Percentiles rank a stretch among this genome's conserved stretches.
These are phyloP conservation scores for Thalassophryne amazonica DNA, from an alignment of 2,797 vertebrate genomes.

Conservation along the genomic window DNA sequence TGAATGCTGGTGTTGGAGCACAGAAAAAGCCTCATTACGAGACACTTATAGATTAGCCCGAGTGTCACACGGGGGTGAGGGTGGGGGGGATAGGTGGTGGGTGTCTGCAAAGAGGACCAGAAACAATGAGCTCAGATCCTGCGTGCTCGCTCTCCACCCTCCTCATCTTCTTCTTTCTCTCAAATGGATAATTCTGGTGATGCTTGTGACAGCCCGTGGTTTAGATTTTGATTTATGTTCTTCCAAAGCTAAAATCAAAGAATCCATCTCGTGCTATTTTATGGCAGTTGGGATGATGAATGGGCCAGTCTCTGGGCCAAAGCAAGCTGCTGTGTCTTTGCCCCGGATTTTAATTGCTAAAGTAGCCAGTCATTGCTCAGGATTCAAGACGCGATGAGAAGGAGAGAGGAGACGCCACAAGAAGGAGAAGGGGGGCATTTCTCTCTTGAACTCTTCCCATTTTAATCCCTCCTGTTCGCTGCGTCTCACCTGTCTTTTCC, in stretches of 20 bases:
- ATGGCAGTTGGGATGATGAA: constrained; percentile 99
- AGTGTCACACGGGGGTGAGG: constrained; percentile 61
- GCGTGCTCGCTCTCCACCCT: constrained; percentile 40
- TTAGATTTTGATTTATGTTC: constrained; percentile 99
- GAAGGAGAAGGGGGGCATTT: no score
- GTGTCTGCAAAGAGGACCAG: constrained; percentile 54
- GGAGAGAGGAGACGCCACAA: no score
- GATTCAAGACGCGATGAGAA: constrained; percentile 90
- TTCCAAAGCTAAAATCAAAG: constrained; percentile 99
- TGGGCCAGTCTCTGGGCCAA: constrained; percentile 97
- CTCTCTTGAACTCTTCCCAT: not conserved
- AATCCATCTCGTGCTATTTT: constrained; percentile 99
- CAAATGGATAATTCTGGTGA: constrained; percentile 99
- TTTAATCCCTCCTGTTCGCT: not conserved
- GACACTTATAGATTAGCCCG: constrained; percentile 75
- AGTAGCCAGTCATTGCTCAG: constrained; percentile 99
- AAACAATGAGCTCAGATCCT: constrained; percentile 66
- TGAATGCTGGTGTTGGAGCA: constrained; percentile 62
- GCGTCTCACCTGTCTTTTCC: constrained; percentile 42
- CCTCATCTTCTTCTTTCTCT: constrained; percentile 79
- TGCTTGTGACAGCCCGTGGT: constrained; percentile 97
- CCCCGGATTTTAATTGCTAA: constrained; percentile 99
- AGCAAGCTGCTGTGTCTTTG: constrained; percentile 98
- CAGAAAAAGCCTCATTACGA: constrained; percentile 71
- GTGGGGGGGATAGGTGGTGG: constrained; percentile 57